A percentile compares a stretch with the other conserved stretches of the same genome.
These are phyloP conservation scores for Hemicrepidius hirtus DNA, from an alignment of 2,888 invertebrate species.

Conservation along the genomic window DNA sequence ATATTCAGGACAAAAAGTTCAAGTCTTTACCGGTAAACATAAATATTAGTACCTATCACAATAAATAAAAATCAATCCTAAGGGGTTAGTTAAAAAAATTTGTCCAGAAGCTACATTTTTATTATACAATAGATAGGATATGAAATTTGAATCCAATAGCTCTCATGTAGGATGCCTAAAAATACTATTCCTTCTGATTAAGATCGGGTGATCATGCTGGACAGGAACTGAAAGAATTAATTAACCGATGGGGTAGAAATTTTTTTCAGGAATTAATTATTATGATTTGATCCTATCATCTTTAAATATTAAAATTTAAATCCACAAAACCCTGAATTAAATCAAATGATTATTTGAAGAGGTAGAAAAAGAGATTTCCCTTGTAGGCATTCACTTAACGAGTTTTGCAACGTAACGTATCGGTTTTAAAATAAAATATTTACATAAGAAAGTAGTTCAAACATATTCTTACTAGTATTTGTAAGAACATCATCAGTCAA, in stretches of 20 bases:
- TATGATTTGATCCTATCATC: neutral
- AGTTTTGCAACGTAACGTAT: constrained; percentile 33
- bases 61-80: too few relatives aligned
- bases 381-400: constrained; percentile 26
- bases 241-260: too few relatives aligned
- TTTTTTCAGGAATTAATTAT: too few relatives aligned
- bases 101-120: too few relatives aligned
- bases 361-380: constrained; percentile 10
- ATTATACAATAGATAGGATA: too few relatives aligned
- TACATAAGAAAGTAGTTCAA: constrained; percentile 40
- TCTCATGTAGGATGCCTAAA: too few relatives aligned
- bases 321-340: constrained; percentile 11
- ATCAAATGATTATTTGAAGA: constrained; percentile 38
- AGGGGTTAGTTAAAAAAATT: too few relatives aligned
- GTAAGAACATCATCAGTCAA: constrained; percentile 44
- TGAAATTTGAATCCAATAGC: too few relatives aligned
- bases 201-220: too few relatives aligned
- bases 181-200: too few relatives aligned
- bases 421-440: constrained; percentile 43
- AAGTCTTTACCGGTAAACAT: neutral
- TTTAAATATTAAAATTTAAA: neutral
- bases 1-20: neutral
- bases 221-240: too few relatives aligned
- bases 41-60: too few relatives aligned
- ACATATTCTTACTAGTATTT: constrained; percentile 39